phyloP scores from a whole-genome alignment of 1,140 invertebrate species.

The Drosophila tristis region DNA sequence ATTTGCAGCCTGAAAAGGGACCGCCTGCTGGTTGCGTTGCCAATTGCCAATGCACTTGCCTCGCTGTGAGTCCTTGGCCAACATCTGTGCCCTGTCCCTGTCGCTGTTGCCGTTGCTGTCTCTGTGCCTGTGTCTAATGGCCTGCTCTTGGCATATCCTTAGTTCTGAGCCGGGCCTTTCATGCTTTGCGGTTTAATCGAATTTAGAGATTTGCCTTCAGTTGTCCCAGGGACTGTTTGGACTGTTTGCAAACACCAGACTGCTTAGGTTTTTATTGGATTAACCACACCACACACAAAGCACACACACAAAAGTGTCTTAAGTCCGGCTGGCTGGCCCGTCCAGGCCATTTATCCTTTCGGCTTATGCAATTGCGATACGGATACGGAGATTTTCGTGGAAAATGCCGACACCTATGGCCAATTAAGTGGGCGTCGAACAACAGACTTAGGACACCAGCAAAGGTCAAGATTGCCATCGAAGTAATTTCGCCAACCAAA shows the following conservation, averaged over 20 bases:
- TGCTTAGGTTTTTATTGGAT: conserved; percentile 73
- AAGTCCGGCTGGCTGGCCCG: conserved; percentile 28
- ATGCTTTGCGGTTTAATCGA: conserved; percentile 82
- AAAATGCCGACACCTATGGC: conserved; percentile 33
- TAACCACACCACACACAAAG: conserved; percentile 36
- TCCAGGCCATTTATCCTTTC: not conserved
- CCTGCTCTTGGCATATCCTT: conserved; percentile 19
- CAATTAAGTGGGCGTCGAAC: conserved; percentile 44
- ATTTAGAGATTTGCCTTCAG: conserved; percentile 67
- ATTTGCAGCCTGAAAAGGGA: conserved; percentile 50
- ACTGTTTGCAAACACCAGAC: conserved; percentile 62
- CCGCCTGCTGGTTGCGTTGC: conserved; percentile 47
- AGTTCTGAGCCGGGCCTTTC: conserved; percentile 29
- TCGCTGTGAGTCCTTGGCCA: conserved; percentile 43
- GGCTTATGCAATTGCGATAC: conserved; percentile 51
- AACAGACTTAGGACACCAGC: conserved; percentile 71
- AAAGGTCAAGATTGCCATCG: conserved; percentile 4
- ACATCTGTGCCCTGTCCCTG: conserved; percentile 20
- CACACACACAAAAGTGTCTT: conserved; percentile 58
- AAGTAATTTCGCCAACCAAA: not conserved
- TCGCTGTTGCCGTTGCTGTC: not conserved
- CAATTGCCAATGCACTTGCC: conserved; percentile 67
- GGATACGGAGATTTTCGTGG: conserved; percentile 43
- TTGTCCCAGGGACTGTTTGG: conserved; percentile 49
- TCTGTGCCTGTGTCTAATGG: conserved; percentile 29